Conservation (phyloP, 2,797 vertebrate species). For the Pangasius krempfi region DNA sequence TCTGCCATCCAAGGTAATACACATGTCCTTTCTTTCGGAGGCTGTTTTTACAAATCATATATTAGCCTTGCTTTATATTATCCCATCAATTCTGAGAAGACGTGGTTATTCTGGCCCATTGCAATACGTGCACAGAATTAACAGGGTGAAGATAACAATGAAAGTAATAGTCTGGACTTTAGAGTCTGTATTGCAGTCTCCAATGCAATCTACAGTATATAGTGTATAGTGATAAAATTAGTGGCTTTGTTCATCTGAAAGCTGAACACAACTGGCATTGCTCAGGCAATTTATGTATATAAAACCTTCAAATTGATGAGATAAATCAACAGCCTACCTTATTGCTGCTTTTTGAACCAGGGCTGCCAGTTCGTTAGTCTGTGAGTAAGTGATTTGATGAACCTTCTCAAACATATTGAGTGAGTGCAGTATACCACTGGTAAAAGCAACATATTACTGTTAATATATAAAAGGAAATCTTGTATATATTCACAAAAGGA, state of each 20-base stretch:
- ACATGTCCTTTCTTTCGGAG: conserved; percentile 69
- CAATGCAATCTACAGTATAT: neutral
- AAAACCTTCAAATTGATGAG: neutral
- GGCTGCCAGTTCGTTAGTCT: conserved; percentile 65
- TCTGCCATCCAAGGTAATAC: conserved; percentile 80
- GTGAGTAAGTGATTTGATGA: conserved; percentile 74
- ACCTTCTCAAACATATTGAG: conserved; percentile 67
- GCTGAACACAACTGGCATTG: neutral
- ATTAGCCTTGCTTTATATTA: neutral
- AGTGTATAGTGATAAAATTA: neutral
- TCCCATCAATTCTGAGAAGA: conserved; percentile 1
- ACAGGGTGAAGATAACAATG: neutral
- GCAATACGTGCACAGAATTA: neutral
- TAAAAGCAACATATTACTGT: conserved; percentile 37
- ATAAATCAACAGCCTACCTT: conserved; percentile 64
- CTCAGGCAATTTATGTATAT: neutral
- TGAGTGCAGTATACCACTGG: conserved; percentile 70
- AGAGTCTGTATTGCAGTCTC: neutral
- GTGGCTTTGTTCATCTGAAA: neutral
- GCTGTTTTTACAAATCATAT: conserved; percentile 62
- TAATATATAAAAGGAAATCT: conserved; percentile 1
- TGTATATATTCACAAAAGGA: neutral
- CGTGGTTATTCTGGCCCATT: neutral
- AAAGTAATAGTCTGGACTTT: neutral
- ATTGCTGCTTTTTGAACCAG: conserved; percentile 74